Conservation (phyloP, 1,140 invertebrate species). For the Micrasema minimum region DNA sequence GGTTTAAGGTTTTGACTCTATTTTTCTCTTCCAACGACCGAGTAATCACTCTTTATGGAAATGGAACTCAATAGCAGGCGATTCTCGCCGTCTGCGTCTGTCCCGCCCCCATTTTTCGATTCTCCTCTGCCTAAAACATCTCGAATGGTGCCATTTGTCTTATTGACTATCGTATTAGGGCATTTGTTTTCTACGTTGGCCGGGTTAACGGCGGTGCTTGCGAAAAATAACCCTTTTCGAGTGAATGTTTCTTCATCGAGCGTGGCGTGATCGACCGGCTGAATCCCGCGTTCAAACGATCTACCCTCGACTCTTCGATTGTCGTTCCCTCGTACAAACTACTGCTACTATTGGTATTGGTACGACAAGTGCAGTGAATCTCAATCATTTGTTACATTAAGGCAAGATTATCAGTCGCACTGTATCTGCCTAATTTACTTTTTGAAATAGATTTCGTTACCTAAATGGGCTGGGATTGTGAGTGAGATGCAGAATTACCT, state of each 20-base stretch:
- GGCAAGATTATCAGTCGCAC: no score
- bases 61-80: background rate
- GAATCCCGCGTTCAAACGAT: background rate
- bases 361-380: no score
- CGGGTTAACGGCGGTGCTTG: constrained; percentile 8
- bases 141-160: constrained; percentile 37
- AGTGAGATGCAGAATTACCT: no score
- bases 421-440: no score
- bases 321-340: no score
- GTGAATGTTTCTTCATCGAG: constrained; percentile 13
- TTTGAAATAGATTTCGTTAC: no score
- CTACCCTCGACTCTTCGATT: no score
- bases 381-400: no score
- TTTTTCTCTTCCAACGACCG: no score
- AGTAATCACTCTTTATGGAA: constrained; percentile 5
- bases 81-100: background rate
- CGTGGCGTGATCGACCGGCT: constrained; percentile 9
- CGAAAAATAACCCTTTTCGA: constrained; percentile 26
- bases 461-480: no score
- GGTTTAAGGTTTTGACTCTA: no score
- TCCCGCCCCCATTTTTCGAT: constrained; percentile 13
- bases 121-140: constrained; percentile 23
- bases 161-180: constrained; percentile 27
- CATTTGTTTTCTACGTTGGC: constrained; percentile 32
- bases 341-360: no score